Base-by-base conservation (phyloP, 2,113 vertebrate genomes). In the Psittacus erithacus region DNA sequence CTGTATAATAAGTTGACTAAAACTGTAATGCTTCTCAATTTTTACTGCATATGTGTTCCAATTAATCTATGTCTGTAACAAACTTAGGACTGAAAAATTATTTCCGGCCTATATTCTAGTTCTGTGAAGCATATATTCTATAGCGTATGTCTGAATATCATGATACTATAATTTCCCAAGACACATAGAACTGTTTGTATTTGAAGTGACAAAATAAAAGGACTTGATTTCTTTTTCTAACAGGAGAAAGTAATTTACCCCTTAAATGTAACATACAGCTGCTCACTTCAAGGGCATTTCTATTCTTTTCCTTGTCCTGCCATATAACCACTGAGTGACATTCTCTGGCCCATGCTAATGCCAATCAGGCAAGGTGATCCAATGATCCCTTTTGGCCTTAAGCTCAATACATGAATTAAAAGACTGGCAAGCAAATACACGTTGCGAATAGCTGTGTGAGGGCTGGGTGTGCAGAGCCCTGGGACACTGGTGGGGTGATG, bases 1-100 rank as follows among this genome's bases (percentile, higher is more conserved):
- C 91, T 96, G 93, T 97, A 97, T 96, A 91, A 96, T 97, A 97
- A 96, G 75, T 97, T 96, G 95, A 93, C 95, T 96, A 96, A 96
- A 97, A 95, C 94, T 82, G 71, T 95, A 97, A 95, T 68, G 14
- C 95, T 96, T 96, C 95, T 93, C 76, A 73, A 91, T 96, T 97
- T 97, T 97, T 97, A 96, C 92, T 49, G 73, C 80, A 44, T 98
- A 90, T 87, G 76, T 96, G 95, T 96, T 95, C 59, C 90, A 89
- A 95, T 96, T 95, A 97, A 97, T 93, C 95, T 95, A 69, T 86
- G 95, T 98, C 97, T 93, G 85, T 97, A 95, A 96, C 92, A 82
- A 91, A 96, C 88, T 96, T 95, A 95, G 92, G 93, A 94, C 59
- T 90, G 89, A 95, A 93, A 94, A 96, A 93, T 81, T 89, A 91